Conservation (phyloP, 2,888 invertebrate species). For the Hipparchia sbordonii region DNA sequence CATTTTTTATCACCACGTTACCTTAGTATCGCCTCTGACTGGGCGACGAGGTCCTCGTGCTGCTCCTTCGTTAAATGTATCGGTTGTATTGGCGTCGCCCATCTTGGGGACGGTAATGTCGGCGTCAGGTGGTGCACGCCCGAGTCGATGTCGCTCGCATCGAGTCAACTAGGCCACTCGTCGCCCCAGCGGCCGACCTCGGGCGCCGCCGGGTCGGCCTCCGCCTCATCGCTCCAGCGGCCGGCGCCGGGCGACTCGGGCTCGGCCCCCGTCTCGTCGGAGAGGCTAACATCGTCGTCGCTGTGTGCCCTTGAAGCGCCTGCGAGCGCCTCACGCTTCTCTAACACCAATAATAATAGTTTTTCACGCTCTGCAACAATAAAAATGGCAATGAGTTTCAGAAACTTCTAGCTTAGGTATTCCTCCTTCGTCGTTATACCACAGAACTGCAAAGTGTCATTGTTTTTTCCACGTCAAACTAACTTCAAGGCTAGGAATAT, state of each 20-base stretch:
- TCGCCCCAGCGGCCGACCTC: constrained; percentile 95
- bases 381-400: neutral
- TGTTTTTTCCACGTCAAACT: no score
- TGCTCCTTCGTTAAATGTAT: constrained; percentile 69
- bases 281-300: constrained; percentile 47
- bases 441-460: no score
- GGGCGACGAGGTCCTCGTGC: constrained; percentile 91
- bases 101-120: constrained; percentile 66
- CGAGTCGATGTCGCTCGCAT: constrained; percentile 71
- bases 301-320: constrained; percentile 62
- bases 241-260: constrained; percentile 54
- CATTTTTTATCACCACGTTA: neutral
- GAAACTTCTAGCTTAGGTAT: neutral
- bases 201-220: constrained; percentile 85
- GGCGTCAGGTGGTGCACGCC: constrained; percentile 58
- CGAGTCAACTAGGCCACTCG: constrained; percentile 99
- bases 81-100: constrained; percentile 57
- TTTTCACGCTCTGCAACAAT: constrained; percentile 88
- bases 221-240: constrained; percentile 47
- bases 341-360: constrained; percentile 84
- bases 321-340: constrained; percentile 85
- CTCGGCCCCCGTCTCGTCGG: constrained; percentile 51
- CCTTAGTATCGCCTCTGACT: constrained; percentile 91
- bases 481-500: no score
- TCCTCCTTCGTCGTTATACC: no score